A percentile compares a stretch with the other conserved stretches of the same genome.
These are phyloP conservation scores for Lycocerus yunnanus DNA, from an alignment of 2,888 invertebrate species.

Conservation along the genomic window DNA sequence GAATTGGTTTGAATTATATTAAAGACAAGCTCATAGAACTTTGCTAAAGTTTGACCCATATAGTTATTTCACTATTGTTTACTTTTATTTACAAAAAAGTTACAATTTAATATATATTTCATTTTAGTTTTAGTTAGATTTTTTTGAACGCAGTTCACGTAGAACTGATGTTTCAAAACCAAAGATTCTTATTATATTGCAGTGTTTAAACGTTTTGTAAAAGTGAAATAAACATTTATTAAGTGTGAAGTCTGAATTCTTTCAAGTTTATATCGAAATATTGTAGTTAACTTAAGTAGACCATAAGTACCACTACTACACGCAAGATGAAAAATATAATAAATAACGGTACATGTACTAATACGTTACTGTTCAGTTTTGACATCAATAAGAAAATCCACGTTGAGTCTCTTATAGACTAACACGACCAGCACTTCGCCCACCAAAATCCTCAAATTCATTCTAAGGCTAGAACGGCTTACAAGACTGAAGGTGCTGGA, in stretches of 20 bases:
- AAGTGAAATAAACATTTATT: no score
- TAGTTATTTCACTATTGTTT: neutral
- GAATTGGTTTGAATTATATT: neutral
- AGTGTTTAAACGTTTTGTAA: no score
- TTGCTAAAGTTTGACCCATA: neutral
- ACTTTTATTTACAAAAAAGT: neutral
- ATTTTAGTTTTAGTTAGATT: neutral
- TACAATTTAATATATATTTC: neutral
- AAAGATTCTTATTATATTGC: no score
- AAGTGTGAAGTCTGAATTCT: no score
- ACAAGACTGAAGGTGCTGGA: neutral
- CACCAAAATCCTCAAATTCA: neutral
- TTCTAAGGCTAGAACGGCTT: neutral
- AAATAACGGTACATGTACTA: neutral
- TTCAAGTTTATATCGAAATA: neutral
- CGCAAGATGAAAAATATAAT: neutral
- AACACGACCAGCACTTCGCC: neutral
- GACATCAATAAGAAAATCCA: neutral
- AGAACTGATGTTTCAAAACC: neutral
- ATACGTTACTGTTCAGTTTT: neutral
- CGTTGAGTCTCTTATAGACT: neutral
- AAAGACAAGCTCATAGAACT: neutral
- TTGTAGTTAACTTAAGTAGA: neutral
- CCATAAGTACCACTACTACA: neutral
- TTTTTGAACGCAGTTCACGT: neutral